Base-by-base conservation (phyloP, 2,113 vertebrate genomes). In the Toxostoma redivivum region DNA sequence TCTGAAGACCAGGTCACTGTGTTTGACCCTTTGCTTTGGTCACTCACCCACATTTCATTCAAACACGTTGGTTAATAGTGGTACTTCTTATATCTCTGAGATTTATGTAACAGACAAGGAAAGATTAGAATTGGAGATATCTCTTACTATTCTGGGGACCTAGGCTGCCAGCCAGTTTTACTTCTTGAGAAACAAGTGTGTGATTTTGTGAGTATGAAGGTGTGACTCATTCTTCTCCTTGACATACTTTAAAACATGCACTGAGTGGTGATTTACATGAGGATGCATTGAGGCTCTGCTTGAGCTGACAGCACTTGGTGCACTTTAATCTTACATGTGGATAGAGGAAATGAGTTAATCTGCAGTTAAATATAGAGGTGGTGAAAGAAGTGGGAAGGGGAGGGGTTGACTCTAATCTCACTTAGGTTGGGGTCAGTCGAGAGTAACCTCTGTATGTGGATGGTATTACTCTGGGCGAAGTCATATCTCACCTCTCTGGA, bases 281-380 rank as follows among this genome's bases (percentile, higher is more conserved):
- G 89, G 89, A 58, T 85, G 91, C 66, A 58, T 0, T 37, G 64
- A 71, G 80, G 64, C 86, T 86, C 51, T 90, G 88, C 90, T 77
- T 58, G 86, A 83, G 76, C 76, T 64, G 88, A 88, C 80, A 73
- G 94, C 72, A 42, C 66, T 91, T 3, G 8, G 54, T 81, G 44
- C 61, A 11, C 86, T 94, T 77, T 92, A 96, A 91, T 95, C 96
- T 94, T 88, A 33, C 54, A 79, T 85, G 73, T 67, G 86, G 86
- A 85, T 80, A 91, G 80, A 94, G 96, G 94, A 96, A 96, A 96
- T 89, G 86, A 96, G 78, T 92, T 96, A 92, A 95, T 95, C 95
- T 94, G 92, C 15, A 4, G 96, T 96, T 97, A 97, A 96, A 97
- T 94, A 94, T 95, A 96, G 96, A 91, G 84, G 73, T 94, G 92